A percentile compares a stretch with the other conserved stretches of the same genome.
Evolutionary conservation across 2,797 vertebrate genomes (phyloP).

Genomic region (Natrix natrix): DNA sequence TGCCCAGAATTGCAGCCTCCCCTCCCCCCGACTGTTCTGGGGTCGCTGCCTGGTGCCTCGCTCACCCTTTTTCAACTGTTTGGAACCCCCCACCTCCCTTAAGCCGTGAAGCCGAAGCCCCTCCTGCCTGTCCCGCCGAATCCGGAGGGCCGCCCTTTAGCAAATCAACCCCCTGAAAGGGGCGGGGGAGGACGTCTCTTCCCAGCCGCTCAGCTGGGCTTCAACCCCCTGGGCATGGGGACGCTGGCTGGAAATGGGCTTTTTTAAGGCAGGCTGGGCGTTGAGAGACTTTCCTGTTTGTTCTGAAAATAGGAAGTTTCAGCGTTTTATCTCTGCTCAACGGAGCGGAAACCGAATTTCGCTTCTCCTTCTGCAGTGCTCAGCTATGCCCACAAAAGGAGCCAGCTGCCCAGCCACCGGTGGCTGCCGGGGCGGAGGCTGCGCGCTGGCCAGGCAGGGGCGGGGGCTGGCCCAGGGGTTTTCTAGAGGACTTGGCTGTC

Average conservation of each 20-base stretch:
- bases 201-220: neutral
- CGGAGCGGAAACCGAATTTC: constrained; percentile 16
- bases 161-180: neutral
- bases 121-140: neutral
- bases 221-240: neutral
- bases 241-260: neutral
- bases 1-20: neutral
- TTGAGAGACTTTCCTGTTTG: neutral
- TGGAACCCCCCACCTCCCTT: neutral
- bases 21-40: neutral
- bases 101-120: neutral
- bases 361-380: neutral
- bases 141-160: neutral
- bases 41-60: too few relatives aligned
- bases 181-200: neutral
- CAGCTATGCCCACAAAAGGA: neutral
- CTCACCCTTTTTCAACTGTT: neutral
- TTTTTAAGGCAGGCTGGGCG: neutral
- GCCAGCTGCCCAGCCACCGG: neutral
- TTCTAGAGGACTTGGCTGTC: neutral
- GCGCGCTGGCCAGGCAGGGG: neutral
- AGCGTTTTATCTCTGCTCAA: constrained; percentile 36
- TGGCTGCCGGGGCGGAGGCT: neutral
- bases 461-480: too few relatives aligned
- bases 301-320: constrained; percentile 45